Evolutionary conservation across 2,888 invertebrate species (phyloP), one percentile per base, ranked within the genome.

Genomic region (Pristionchus exspectatus): DNA sequence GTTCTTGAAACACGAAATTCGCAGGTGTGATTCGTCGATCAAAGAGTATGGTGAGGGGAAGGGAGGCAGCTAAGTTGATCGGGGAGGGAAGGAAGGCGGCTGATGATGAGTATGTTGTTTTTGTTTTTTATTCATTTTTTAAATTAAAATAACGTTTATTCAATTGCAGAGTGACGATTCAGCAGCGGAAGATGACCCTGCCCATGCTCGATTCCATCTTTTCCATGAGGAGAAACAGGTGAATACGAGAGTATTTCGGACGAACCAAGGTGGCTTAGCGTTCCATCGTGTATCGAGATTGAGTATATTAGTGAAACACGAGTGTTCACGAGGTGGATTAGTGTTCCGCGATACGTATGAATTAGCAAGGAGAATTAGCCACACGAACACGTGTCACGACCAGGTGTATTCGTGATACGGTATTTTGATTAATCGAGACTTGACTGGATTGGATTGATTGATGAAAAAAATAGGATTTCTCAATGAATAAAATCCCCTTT

Each of bases 161-260:
- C 44, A 24, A 66, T 86, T 86, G 86, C 86, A 86, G 86, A 66
- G 16, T 66, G 38, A 33, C 66, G 63, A 66, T 66, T 18, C 87
- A 87, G 44, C 72, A 91, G 85, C 84, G 91, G 24, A 92, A 93
- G 88, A 91, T 92, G 81, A 92, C 91, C 1, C 90, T 94, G 18
- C 94, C 94, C 2, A 93, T 93, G 90, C 91, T 92, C 18, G 92
- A 92, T 94, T 94, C 93, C 89, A 93, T 93, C 90, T 93, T 91
- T 89, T 91, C 91, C 2, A 90, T 92, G 86, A 91, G 94, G 69
- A 90, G 90, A n/a, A 91, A 94, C 89, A 91, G 94, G 10, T 89
- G 21, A 44, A 66, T 30, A 24, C 18, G n/a, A 63, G 69, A 5
- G 54, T 16, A 24, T 27, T 87, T 18, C 44, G 59, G 30, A 59